Conservation (phyloP, 2,113 vertebrate species). For the Grammomys surdaster region DNA sequence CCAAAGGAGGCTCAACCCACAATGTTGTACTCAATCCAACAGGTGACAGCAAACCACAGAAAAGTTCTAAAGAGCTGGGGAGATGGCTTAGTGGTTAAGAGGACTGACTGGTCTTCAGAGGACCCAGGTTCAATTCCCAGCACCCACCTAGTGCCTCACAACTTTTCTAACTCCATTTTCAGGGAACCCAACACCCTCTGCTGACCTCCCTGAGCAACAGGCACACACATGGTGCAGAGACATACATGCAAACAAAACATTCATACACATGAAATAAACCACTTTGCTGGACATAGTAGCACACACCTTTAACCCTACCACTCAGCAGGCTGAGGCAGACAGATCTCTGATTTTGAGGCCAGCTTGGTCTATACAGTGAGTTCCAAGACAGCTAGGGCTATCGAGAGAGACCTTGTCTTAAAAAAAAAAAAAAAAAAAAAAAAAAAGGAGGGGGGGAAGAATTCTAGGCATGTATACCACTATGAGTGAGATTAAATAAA, state of each 20-base stretch:
- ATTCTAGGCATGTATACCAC: neutral
- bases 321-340: too few relatives aligned
- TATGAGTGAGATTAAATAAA: constrained; percentile 2
- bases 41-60: neutral
- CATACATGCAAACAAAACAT: neutral
- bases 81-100: neutral
- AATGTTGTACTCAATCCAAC: constrained; percentile 40
- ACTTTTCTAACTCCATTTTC: neutral
- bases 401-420: neutral
- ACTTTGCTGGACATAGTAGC: neutral
- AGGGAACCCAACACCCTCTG: neutral
- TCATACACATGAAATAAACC: neutral
- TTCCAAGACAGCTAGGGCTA: neutral
- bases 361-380: neutral
- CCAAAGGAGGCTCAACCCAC: constrained; percentile 3
- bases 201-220: neutral
- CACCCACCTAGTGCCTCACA: neutral
- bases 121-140: neutral
- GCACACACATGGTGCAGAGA: neutral
- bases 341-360: neutral
- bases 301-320: neutral
- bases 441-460: neutral
- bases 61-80: neutral
- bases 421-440: neutral
- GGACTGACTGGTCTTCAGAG: neutral